Evolutionary conservation across 2,113 vertebrate species (phyloP), one percentile per base, ranked within the genome.

Genomic region (Podocnemis expansa): DNA sequence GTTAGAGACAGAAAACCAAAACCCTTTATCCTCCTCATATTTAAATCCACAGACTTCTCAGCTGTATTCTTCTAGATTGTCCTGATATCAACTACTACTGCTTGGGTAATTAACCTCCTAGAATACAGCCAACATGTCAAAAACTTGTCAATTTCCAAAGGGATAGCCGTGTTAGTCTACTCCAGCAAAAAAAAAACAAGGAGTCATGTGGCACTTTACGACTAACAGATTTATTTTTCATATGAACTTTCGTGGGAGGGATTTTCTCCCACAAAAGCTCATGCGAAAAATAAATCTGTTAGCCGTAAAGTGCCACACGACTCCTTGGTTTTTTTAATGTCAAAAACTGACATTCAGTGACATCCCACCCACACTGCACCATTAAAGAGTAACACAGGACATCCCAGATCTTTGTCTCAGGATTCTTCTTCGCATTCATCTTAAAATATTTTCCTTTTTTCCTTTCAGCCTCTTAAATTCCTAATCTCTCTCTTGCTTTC

Each of bases 341-440:
- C 82, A 2, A 2, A 52, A 52, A 70, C 4, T 1, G 34, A 67
- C 54, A 89, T 83, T 47, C 51, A 82, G 5, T 0, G 2, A 38
- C 43, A 41, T 1, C 0, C 3, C 80, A 83, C 5, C 31, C 52
- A 14, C 56, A 58, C 60, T 79, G 63, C 47, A 51, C 3, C 47
- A 9, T 51, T 88, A 16, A 75, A 88, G n/a, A 88, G 14, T 63
- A 88, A 78, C 49, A 89, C 12, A 38, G 58, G 8, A 93, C 7
- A 89, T 3, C 22, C 49, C 84, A 73, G 19, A 38, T 84, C 1
- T 38, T 29, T 1, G 13, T 92, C 87, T 81, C 81, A 78, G 14
- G 38, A 55, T 45, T 78, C 55, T 91, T 6, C n/a, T 89, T 41
- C 10, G 0, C 0, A 82, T 56, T 87, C 92, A 79, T 12, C 25